Evolutionary conservation across 2,113 vertebrate species (phyloP).

Genomic region (Hippocampus guttulatus): DNA sequence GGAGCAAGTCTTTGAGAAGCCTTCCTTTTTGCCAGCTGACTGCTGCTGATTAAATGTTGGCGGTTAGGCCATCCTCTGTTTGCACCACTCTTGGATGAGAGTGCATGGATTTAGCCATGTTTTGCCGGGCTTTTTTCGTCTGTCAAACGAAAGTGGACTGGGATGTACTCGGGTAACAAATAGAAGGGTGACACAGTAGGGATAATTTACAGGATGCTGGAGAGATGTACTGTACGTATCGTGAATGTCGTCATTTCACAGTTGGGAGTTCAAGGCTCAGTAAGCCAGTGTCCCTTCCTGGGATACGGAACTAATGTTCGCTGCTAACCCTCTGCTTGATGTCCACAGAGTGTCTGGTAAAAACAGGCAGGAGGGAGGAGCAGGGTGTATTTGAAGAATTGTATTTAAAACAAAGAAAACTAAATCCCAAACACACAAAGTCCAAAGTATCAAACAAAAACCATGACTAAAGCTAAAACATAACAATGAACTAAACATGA

Average conservation of each 20-base stretch:
- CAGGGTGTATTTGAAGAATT: too few species aligned
- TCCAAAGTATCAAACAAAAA: too few species aligned
- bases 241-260: too few species aligned
- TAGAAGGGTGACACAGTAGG: background rate
- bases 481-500: too few species aligned
- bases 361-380: too few species aligned
- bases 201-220: background rate
- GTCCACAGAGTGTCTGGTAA: slow-evolving; percentile 79
- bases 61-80: slow-evolving; percentile 12
- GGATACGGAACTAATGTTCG: background rate
- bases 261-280: too few species aligned
- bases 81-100: slow-evolving; percentile 6
- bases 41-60: slow-evolving; percentile 13
- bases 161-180: slow-evolving; percentile 45
- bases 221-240: too few species aligned
- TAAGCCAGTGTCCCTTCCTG: too few species aligned
- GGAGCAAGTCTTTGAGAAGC: slow-evolving; percentile 28
- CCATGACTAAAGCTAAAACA: too few species aligned
- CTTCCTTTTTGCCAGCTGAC: slow-evolving; percentile 48
- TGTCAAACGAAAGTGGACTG: slow-evolving; percentile 34
- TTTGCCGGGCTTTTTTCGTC: slow-evolving; percentile 34
- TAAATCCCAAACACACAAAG: too few species aligned
- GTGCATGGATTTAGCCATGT: slow-evolving; percentile 26
- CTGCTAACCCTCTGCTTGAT: slow-evolving; percentile 7
- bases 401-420: too few species aligned